These are phyloP conservation scores for Piezodorus guildinii DNA, from an alignment of 1,140 invertebrate species.

Conservation along the genomic window DNA sequence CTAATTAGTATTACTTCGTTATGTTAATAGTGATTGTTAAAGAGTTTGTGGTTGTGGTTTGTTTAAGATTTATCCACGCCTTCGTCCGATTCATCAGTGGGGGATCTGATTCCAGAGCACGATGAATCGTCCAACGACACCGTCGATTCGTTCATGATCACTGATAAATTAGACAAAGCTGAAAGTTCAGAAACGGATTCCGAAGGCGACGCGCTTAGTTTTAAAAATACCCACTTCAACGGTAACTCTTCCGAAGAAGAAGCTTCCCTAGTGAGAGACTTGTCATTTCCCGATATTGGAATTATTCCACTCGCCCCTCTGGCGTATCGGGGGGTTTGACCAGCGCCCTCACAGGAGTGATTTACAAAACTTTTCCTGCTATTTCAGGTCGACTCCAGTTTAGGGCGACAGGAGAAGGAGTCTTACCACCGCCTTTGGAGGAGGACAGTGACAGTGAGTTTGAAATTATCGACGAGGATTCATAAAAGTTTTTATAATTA, in stretches of 20 bases:
- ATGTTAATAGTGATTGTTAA: not conserved
- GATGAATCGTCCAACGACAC: slow-evolving; percentile 19
- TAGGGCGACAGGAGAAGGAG: not conserved
- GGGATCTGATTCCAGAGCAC: slow-evolving; percentile 17
- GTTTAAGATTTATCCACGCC: slow-evolving; percentile 21
- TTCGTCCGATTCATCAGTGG: slow-evolving; percentile 18
- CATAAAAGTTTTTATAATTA: not conserved
- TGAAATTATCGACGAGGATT: slow-evolving; percentile 21
- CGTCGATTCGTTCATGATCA: slow-evolving; percentile 6
- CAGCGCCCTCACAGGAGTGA: not conserved
- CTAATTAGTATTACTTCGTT: not conserved
- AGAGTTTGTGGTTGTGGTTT: not conserved
- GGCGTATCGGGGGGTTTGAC: not conserved
- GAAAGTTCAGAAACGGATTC: not conserved
- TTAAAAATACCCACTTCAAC: slow-evolving; percentile 20
- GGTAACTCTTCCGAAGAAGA: slow-evolving; percentile 17
- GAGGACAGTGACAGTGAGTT: slow-evolving; percentile 20
- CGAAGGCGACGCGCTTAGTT: slow-evolving; percentile 13
- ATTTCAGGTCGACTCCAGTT: slow-evolving; percentile 6
- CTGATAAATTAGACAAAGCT: not conserved
- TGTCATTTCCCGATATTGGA: slow-evolving; percentile 17
- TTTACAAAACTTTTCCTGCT: slow-evolving; percentile 18
- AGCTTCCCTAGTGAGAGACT: slow-evolving; percentile 9
- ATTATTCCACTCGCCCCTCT: not conserved
- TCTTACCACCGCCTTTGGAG: not conserved